These are phyloP conservation scores for Crepidodera aurea DNA, from an alignment of 2,888 invertebrate genomes.

Conservation along the genomic window DNA sequence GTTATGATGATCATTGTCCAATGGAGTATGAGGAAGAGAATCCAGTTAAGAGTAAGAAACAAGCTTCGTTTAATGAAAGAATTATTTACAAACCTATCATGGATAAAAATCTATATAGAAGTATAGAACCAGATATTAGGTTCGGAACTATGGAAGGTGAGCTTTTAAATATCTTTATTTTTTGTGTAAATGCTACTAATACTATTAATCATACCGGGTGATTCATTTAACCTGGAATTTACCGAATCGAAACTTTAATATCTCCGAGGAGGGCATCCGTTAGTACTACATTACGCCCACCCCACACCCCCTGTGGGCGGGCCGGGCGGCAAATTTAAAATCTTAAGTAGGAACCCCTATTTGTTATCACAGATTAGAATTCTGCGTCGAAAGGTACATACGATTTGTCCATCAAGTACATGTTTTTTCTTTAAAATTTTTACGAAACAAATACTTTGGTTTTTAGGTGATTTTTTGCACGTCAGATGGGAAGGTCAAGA, in stretches of 20 bases:
- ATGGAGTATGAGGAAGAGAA: conserved; percentile 38
- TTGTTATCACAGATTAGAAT: too few relatives aligned
- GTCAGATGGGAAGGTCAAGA: conserved; percentile 75
- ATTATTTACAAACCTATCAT: conserved; percentile 42
- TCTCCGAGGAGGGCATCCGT: too few relatives aligned
- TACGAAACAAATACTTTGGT: neutral
- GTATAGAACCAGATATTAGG: conserved; percentile 32
- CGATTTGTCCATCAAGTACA: too few relatives aligned
- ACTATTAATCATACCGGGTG: neutral
- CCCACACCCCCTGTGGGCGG: too few relatives aligned
- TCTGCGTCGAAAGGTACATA: too few relatives aligned
- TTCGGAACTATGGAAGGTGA: conserved; percentile 45
- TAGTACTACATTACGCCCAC: too few relatives aligned
- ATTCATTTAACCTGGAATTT: conserved; percentile 5
- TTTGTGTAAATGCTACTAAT: too few relatives aligned
- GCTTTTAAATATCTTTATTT: neutral
- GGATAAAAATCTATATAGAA: conserved; percentile 10
- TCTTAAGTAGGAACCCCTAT: too few relatives aligned
- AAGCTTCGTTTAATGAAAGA: conserved; percentile 38
- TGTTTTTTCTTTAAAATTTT: too few relatives aligned
- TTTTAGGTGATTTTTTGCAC: conserved; percentile 54
- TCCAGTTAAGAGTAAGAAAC: conserved; percentile 32
- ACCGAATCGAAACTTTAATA: too few relatives aligned
- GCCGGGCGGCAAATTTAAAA: too few relatives aligned
- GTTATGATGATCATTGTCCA: conserved; percentile 35